Conservation (phyloP, 2,797 vertebrate genomes). For the Scarus forsteni region DNA sequence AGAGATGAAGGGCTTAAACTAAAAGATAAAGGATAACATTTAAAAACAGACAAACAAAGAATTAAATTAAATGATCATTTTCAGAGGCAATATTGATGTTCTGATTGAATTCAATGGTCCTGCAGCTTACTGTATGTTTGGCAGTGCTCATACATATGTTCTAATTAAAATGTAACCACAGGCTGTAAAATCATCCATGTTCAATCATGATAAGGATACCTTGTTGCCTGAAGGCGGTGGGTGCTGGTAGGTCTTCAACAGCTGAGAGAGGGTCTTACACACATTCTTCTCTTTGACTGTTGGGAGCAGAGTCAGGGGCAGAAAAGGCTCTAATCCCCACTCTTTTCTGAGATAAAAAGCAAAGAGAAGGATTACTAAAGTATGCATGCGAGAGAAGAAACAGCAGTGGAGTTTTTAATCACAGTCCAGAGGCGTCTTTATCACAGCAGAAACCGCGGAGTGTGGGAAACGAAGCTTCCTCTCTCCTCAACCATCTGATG, state of each 20-base stretch:
- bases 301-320: conserved; percentile 95
- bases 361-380: conserved; percentile 39
- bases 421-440: conserved; percentile 25
- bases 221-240: conserved; percentile 93
- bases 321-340: conserved; percentile 98
- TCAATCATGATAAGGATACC: conserved; percentile 77
- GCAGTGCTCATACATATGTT: background rate
- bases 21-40: conserved; percentile 34
- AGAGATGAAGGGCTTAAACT: conserved; percentile 26
- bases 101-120: too few relatives aligned
- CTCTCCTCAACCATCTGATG: conserved; percentile 14
- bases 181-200: background rate
- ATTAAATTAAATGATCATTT: conserved; percentile 13
- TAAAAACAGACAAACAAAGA: conserved; percentile 28
- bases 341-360: conserved; percentile 89
- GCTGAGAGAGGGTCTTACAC: conserved; percentile 95
- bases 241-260: conserved; percentile 96
- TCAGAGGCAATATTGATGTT: too few relatives aligned
- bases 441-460: conserved; percentile 12
- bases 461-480: conserved; percentile 29
- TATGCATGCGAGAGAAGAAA: conserved; percentile 10
- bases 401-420: conserved; percentile 20
- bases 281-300: conserved; percentile 97
- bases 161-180: conserved; percentile 1
- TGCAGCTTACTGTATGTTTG: too few relatives aligned